Conservation (phyloP, 1,140 invertebrate species). For the Nephila pilipes region DNA sequence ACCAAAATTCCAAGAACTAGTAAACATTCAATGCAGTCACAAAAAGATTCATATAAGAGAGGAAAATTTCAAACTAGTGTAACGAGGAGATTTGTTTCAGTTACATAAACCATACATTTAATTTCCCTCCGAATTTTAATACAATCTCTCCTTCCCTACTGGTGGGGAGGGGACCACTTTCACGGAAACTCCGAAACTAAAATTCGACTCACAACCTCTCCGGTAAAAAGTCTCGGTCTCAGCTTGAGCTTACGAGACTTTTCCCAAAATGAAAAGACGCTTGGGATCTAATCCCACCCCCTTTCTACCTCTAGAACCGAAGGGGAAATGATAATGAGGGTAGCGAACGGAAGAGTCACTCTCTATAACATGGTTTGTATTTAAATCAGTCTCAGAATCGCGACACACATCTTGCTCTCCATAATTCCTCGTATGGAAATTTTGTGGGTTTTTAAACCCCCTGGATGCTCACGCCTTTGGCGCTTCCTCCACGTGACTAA, state of each 20-base stretch:
- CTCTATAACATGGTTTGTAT: conserved; percentile 33
- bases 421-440: conserved; percentile 34
- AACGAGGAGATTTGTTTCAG: too few species aligned
- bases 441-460: conserved; percentile 38
- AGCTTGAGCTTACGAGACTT: background rate
- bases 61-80: too few species aligned
- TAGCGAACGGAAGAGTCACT: conserved; percentile 3
- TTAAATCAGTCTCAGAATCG: conserved; percentile 4
- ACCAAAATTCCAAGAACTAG: too few species aligned
- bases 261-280: conserved; percentile 3
- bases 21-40: too few species aligned
- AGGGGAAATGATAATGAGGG: conserved; percentile 28
- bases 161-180: too few species aligned
- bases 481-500: conserved; percentile 11
- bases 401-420: background rate
- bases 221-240: background rate
- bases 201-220: background rate
- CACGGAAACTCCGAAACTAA: background rate
- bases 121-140: too few species aligned
- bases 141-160: too few species aligned
- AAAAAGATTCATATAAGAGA: too few species aligned
- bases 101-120: too few species aligned
- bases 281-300: conserved; percentile 11
- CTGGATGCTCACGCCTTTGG: conserved; percentile 22
- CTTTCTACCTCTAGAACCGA: background rate